Evolutionary conservation across 2,888 invertebrate species (phyloP).

Genomic region (Scelioninae gen. 2): DNA sequence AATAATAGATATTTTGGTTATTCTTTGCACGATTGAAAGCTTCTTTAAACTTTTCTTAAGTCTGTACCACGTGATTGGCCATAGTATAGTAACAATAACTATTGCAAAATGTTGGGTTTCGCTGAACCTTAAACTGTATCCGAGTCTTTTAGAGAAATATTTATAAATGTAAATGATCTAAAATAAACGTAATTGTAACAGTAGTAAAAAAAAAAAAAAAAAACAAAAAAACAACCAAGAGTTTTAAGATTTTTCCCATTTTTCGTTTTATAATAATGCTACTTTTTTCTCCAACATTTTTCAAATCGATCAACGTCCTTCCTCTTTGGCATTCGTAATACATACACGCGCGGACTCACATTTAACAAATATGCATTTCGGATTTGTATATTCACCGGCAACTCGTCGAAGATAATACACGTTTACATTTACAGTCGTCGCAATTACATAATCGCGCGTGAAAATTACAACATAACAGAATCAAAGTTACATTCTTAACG

Average conservation of each 20-base stretch:
- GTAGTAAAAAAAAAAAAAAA: slow-evolving; percentile 23
- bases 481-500: slow-evolving; percentile 32
- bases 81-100: no score
- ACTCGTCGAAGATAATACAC: slow-evolving; percentile 30
- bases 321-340: slow-evolving; percentile 44
- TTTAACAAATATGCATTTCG: slow-evolving; percentile 13
- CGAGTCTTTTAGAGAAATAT: not conserved
- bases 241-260: slow-evolving; percentile 4
- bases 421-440: slow-evolving; percentile 8
- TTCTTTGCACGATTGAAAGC: no score
- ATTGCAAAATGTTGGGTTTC: no score
- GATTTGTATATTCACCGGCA: slow-evolving; percentile 16
- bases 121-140: not conserved
- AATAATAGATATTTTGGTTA: no score
- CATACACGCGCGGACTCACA: slow-evolving; percentile 14
- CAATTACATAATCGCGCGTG: slow-evolving; percentile 13
- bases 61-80: no score
- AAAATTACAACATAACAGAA: slow-evolving; percentile 23
- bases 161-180: slow-evolving; percentile 4
- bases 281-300: slow-evolving; percentile 4
- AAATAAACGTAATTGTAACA: slow-evolving; percentile 26
- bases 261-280: slow-evolving; percentile 5
- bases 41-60: no score
- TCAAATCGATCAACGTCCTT: slow-evolving; percentile 24
- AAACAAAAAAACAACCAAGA: slow-evolving; percentile 31